phyloP scores from a whole-genome alignment of 2,797 vertebrate genomes.

The Oreortyx pictus region DNA sequence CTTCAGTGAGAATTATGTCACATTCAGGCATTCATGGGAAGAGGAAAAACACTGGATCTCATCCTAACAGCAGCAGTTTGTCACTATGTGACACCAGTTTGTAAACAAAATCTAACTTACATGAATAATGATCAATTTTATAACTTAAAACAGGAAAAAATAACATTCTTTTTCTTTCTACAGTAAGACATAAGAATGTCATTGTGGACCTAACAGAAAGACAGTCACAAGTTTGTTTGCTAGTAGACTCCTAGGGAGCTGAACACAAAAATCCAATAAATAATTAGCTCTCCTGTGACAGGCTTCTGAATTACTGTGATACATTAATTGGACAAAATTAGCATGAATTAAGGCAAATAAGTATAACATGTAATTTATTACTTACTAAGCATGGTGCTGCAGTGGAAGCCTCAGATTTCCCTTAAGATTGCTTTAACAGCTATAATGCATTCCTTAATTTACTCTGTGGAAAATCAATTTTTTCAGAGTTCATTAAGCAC shows the following conservation, averaged over 20 bases:
- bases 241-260: conserved; percentile 87
- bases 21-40: conserved; percentile 59
- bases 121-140: conserved; percentile 76
- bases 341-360: conserved; percentile 99
- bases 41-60: conserved; percentile 75
- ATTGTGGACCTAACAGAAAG: conserved; percentile 79
- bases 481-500: conserved; percentile 99
- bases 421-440: conserved; percentile 99
- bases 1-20: conserved; percentile 60
- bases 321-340: conserved; percentile 99
- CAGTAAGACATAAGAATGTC: conserved; percentile 81
- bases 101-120: conserved; percentile 78
- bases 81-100: conserved; percentile 59
- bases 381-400: conserved; percentile 98
- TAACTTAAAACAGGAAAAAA: conserved; percentile 73
- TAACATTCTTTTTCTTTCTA: conserved; percentile 69
- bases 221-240: conserved; percentile 90
- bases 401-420: conserved; percentile 98
- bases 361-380: conserved; percentile 99
- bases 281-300: conserved; percentile 99
- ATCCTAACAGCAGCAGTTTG: conserved; percentile 74
- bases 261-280: conserved; percentile 93
- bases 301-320: conserved; percentile 97
- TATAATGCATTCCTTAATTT: conserved; percentile 99
- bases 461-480: conserved; percentile 99